Conservation (phyloP, 2,888 invertebrate species). For the Criorhina ranunculi region DNA sequence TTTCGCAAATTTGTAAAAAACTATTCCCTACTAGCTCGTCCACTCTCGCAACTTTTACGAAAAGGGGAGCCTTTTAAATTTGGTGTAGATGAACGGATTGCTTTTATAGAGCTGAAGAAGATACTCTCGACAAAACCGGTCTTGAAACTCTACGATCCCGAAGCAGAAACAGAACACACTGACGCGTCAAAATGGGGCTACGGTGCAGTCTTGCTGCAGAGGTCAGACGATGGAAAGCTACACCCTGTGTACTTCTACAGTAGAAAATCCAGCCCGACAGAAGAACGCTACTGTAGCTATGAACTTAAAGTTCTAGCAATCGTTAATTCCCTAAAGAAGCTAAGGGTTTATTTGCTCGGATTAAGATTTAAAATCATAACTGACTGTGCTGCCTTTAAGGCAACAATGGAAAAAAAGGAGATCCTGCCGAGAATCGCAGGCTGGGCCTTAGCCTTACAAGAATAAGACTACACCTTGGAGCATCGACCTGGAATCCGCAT, state of each 20-base stretch:
- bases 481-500: too few species aligned
- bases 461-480: too few species aligned
- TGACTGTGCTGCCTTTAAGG: constrained; percentile 2
- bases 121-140: constrained; percentile 65
- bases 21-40: background rate
- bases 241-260: too few species aligned
- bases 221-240: background rate
- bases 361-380: constrained; percentile 39
- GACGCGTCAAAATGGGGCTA: constrained; percentile 79
- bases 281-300: too few species aligned
- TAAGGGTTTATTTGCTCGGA: constrained; percentile 47
- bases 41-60: background rate
- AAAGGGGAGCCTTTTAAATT: background rate
- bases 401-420: too few species aligned
- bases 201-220: constrained; percentile 78
- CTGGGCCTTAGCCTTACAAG: too few species aligned
- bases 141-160: constrained; percentile 29
- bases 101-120: background rate
- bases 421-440: too few species aligned
- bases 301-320: too few species aligned
- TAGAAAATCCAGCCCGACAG: too few species aligned
- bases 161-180: constrained; percentile 76
- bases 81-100: constrained; percentile 68
- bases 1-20: constrained; percentile 7
- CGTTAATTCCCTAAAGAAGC: constrained; percentile 35